Percentiles rank a stretch among this genome's conserved stretches.
Evolutionary conservation across 2,113 vertebrate species (phyloP).

Genomic region (Vicugna pacos): DNA sequence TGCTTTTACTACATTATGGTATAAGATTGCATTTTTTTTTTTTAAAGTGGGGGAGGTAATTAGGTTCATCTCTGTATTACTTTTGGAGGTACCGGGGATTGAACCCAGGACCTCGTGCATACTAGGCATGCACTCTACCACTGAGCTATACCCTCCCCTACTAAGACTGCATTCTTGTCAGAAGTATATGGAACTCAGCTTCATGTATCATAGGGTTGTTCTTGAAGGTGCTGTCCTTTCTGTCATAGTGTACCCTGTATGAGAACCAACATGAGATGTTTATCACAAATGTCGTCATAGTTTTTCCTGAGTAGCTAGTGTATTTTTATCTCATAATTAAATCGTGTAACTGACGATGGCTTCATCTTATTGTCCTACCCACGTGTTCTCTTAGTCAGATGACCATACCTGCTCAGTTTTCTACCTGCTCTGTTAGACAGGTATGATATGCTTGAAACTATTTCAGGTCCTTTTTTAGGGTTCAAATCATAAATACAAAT

Average conservation of each 20-base stretch:
- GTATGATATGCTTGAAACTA: not conserved
- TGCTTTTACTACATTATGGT: not conserved
- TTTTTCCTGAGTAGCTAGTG: constrained; percentile 2
- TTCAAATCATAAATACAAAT: not conserved
- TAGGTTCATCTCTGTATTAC: no score
- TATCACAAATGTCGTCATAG: not conserved
- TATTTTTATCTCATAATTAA: not conserved
- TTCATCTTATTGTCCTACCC: not conserved
- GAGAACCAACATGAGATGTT: not conserved
- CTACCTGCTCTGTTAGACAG: not conserved
- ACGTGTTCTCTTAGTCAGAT: not conserved
- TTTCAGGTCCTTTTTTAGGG: not conserved
- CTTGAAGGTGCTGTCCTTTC: not conserved
- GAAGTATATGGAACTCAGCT: not conserved
- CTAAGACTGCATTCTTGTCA: not conserved
- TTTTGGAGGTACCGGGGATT: no score
- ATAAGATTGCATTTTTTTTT: not conserved
- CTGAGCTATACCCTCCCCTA: no score
- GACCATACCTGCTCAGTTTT: not conserved
- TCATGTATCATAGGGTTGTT: not conserved
- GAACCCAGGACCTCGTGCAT: no score
- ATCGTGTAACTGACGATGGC: not conserved
- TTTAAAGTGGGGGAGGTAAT: no score
- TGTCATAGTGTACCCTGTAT: not conserved
- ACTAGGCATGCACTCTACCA: no score